A percentile compares a stretch with the other conserved stretches of the same genome.
These are phyloP conservation scores for Sinosuthora webbiana DNA, from an alignment of 2,113 vertebrate genomes.

Conservation along the genomic window DNA sequence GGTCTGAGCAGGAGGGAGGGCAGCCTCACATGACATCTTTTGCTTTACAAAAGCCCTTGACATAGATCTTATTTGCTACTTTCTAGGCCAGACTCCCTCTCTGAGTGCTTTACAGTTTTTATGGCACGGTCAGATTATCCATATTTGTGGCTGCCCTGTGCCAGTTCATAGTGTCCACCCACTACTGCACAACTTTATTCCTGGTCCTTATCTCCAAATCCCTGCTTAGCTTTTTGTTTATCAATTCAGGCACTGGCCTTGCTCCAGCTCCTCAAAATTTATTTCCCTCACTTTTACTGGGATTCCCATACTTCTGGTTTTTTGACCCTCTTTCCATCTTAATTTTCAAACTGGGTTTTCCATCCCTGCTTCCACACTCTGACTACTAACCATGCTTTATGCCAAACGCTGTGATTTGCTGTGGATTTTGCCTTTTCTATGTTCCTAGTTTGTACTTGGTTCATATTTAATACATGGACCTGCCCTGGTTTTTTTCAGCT, in stretches of 20 bases:
- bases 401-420: not conserved
- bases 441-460: not conserved
- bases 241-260: not conserved
- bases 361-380: not conserved
- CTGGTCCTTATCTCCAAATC: not conserved
- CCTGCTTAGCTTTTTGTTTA: not conserved
- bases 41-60: not conserved
- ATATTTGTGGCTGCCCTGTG: not conserved
- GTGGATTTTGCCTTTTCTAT: not conserved
- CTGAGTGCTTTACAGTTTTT: not conserved
- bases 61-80: rapidly evolving
- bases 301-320: not conserved
- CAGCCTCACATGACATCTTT: not conserved
- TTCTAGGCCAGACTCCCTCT: not conserved
- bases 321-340: not conserved
- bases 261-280: not conserved
- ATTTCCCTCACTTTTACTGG: not conserved
- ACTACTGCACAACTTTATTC: not conserved
- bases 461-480: not conserved
- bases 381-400: not conserved
- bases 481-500: not conserved
- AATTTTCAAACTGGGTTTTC: not conserved
- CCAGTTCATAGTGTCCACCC: not conserved
- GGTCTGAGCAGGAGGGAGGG: not conserved
- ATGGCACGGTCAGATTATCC: not conserved